A percentile compares a stretch with the other conserved stretches of the same genome.
phyloP scores from a whole-genome alignment of 1,140 invertebrate species.

The Pristionchus pacificus region DNA sequence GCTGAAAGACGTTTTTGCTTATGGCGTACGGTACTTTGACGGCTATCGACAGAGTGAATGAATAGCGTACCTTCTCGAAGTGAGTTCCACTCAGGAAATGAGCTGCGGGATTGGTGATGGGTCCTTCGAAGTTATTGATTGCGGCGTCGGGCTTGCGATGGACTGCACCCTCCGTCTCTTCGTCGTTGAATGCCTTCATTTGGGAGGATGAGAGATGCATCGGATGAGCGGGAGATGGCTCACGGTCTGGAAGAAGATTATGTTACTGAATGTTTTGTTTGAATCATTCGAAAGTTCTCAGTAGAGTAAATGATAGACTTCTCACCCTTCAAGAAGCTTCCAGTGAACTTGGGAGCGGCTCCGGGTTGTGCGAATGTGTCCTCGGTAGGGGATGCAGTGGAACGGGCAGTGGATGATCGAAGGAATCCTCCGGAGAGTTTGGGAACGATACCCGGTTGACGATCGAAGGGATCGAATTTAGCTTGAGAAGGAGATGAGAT shows the following conservation, averaged over 20 bases:
- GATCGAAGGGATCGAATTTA: not conserved
- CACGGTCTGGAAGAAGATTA: no score
- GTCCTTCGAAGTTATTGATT: conserved; percentile 14
- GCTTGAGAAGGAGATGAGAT: no score
- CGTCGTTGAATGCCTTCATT: conserved; percentile 17
- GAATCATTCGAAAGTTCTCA: no score
- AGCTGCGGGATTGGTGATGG: conserved; percentile 50
- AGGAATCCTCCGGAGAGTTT: not conserved
- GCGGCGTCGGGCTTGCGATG: not conserved
- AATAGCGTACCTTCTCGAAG: conserved; percentile 44
- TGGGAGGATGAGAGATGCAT: conserved; percentile 8
- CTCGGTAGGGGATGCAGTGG: no score
- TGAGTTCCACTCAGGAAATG: conserved; percentile 46
- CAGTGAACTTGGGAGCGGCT: conserved; percentile 47
- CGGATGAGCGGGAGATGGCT: no score
- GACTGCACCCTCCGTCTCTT: conserved; percentile 14
- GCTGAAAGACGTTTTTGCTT: conserved; percentile 43
- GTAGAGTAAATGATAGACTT: not conserved
- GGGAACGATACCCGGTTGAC: not conserved
- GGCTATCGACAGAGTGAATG: not conserved
- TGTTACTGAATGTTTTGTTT: no score
- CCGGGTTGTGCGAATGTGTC: conserved; percentile 20
- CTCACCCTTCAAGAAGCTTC: conserved; percentile 16
- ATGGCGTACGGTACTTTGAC: no score
- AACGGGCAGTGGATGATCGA: not conserved